Base-by-base conservation (phyloP, 2,797 vertebrate genomes). In the Salmo trutta region DNA sequence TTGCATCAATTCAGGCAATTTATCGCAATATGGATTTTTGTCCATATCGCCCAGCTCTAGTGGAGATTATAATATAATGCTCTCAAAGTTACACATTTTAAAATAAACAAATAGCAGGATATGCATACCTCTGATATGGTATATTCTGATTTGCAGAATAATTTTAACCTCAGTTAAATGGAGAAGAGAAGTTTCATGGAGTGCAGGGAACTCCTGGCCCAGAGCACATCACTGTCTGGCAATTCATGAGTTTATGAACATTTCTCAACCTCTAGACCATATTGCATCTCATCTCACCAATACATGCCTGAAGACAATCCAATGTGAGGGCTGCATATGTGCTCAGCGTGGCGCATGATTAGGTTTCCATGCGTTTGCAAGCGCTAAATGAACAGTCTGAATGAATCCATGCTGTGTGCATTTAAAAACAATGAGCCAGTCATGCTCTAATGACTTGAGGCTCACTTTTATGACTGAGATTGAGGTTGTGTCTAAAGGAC, bases 71-170 rank as follows among this genome's bases (percentile, higher is more conserved):
- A 3, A 6, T 56, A 15, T 5, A 4, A 56, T 19, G 4, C 54
- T 56, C 54, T 56, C 54, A 19, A 12, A 5, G 24, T 29, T 52
- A 10, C 6, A 47, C 8, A 47, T 47, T 47, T n/a, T 33, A 4
- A 80, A 75, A 73, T 52, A 41, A 78, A 62, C 17, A 66, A 14
- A 66, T 29, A 8, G 59, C 36, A 2, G 70, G 24, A 73, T 10
- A 10, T 56, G 4, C n/a, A 47, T 67, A n/a, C 17, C n/a, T 56
- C n/a, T 56, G 19, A n/a, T 56, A n/a, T 56, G 17, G 6, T 56
- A 6, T n/a, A 17, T 36, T 74, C 7, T 62, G 10, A 66, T 66
- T 31, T 66, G 27, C 27, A 29, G 4, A 27, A 14, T 24, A 2
- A 16, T 66, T 29, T 1, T 6, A 66, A 27, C 64, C 10, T 66